Percentiles rank a stretch among this genome's conserved stretches.
Evolutionary conservation across 2,888 invertebrate species (phyloP).

Genomic region (Polydesmus complanatus): DNA sequence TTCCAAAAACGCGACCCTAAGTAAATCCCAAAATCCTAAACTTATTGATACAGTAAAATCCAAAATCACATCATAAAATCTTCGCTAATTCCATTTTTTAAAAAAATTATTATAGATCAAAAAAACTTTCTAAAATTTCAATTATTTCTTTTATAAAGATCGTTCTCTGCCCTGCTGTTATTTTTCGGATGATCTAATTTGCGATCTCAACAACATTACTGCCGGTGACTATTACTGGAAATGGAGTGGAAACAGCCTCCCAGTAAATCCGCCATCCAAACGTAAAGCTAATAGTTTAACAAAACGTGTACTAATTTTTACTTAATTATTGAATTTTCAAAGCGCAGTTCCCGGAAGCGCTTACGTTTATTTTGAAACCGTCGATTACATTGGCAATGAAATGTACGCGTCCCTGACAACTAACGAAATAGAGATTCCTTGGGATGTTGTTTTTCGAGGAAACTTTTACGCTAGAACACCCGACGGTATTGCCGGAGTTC

Average conservation of each 20-base stretch:
- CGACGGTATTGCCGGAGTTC: not conserved
- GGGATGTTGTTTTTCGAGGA: not conserved
- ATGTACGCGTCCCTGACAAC: not conserved
- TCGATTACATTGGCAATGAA: not conserved
- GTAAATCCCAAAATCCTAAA: too few relatives aligned
- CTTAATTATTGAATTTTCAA: not conserved
- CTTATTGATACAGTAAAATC: too few relatives aligned
- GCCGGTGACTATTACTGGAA: not conserved
- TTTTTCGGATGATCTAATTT: not conserved
- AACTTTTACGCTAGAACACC: not conserved
- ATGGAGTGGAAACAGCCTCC: not conserved
- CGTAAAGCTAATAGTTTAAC: too few relatives aligned
- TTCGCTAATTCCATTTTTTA: not conserved
- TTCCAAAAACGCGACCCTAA: too few relatives aligned
- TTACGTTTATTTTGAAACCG: not conserved
- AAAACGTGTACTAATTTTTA: not conserved
- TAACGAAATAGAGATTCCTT: not conserved
- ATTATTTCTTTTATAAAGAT: not conserved
- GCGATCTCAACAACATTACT: not conserved
- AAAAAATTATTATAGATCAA: not conserved
- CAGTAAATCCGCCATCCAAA: not conserved
- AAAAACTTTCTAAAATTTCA: not conserved
- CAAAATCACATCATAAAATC: not conserved
- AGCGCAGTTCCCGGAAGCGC: not conserved
- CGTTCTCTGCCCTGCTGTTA: not conserved